Conservation (phyloP, 1,140 invertebrate species). For the Galendromus occidentalis region DNA sequence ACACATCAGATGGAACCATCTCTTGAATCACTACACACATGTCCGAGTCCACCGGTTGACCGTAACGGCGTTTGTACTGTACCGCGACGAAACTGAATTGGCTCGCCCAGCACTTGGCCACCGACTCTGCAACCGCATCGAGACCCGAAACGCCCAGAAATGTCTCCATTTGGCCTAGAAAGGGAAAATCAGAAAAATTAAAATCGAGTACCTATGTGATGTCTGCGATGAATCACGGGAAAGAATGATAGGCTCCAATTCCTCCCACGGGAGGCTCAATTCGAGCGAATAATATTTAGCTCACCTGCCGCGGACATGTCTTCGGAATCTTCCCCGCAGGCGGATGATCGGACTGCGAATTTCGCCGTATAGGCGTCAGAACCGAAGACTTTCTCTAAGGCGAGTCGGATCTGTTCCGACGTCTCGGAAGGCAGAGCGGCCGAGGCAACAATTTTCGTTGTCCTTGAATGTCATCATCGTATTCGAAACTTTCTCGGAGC, state of each 20-base stretch:
- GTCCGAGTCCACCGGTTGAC: background rate
- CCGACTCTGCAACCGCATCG: constrained; percentile 33
- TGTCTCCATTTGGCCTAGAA: background rate
- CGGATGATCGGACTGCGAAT: background rate
- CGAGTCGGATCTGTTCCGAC: background rate
- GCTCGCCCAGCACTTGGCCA: constrained; percentile 56
- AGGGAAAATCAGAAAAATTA: background rate
- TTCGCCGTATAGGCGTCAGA: background rate
- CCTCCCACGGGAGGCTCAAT: background rate
- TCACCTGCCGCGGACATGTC: background rate
- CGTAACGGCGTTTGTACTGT: background rate
- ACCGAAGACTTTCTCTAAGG: background rate
- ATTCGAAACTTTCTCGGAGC: background rate
- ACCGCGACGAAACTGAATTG: constrained; percentile 24
- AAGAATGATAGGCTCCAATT: background rate
- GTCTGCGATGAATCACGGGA: background rate
- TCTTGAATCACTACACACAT: background rate
- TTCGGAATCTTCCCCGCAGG: background rate
- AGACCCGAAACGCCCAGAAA: background rate
- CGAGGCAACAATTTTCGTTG: background rate
- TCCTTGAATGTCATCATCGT: background rate
- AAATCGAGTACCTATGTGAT: background rate
- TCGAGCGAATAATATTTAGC: background rate
- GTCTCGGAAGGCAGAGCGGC: background rate
- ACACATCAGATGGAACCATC: background rate